Evolutionary conservation across 2,888 invertebrate genomes (phyloP).

Genomic region (Ganaspis brasiliensis): DNA sequence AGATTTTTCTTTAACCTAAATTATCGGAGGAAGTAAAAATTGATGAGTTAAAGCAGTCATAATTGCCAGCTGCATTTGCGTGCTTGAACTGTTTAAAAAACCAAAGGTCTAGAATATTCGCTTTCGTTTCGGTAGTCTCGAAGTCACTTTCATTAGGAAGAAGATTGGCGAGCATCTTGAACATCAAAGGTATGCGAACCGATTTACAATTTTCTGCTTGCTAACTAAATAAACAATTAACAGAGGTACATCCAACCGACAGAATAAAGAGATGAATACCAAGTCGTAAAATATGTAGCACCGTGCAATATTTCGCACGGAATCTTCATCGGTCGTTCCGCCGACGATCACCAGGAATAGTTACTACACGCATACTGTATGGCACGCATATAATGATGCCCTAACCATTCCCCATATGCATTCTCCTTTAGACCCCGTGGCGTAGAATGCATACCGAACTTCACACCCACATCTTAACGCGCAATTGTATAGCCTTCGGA

Average conservation of each 20-base stretch:
- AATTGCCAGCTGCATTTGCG: conserved; percentile 9
- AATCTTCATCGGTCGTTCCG: conserved; percentile 27
- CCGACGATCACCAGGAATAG: conserved; percentile 31
- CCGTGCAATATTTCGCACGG: conserved; percentile 47
- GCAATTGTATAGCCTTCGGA: conserved; percentile 66
- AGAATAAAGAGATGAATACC: conserved; percentile 35
- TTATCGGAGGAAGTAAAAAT: not conserved
- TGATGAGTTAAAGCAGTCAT: not conserved
- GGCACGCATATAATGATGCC: conserved; percentile 59
- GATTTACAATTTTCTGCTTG: conserved; percentile 40
- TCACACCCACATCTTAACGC: conserved; percentile 68
- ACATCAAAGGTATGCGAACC: conserved; percentile 39
- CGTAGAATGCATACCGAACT: conserved; percentile 63
- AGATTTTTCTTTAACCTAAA: not conserved
- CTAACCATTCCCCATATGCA: conserved; percentile 60
- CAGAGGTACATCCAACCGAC: not conserved
- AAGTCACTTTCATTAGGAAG: conserved; percentile 19
- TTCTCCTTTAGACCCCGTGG: conserved; percentile 66
- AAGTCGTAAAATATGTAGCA: conserved; percentile 52
- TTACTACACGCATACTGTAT: conserved; percentile 34
- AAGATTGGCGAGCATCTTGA: conserved; percentile 19
- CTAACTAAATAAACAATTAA: conserved; percentile 42
- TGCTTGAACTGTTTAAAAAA: not conserved
- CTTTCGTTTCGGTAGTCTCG: conserved; percentile 35
- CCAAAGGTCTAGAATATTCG: conserved; percentile 14